Evolutionary conservation across 1,140 invertebrate species (phyloP), one percentile per base, ranked within the genome.

Genomic region (Trichonephila clavipes): DNA sequence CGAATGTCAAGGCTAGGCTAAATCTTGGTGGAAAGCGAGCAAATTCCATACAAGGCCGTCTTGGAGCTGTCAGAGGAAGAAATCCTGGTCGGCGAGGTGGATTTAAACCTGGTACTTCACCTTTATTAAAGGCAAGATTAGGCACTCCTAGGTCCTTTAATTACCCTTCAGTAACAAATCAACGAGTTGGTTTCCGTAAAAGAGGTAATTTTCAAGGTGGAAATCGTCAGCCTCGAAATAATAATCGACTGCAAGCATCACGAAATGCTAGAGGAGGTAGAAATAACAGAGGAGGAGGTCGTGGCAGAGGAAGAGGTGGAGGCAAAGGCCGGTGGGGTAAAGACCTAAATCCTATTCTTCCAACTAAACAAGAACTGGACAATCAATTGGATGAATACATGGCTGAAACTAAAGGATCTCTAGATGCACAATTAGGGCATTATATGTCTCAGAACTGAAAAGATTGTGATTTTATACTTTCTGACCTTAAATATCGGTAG

Each of bases 321-420:
- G 51, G 94, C 59, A 94, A 95, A 7, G 95, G 95, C 10, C 94
- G 95, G 10, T 89, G 95, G 28, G 72, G 28, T 58, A 34, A 18
- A 19, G 69, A 85, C 8, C 24, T 28, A 34, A 18, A 16, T 21
- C 28, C 34, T 6, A 34, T 16, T n/a, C 66, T 87, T 16, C 93
- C 95, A 12, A 96, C 96, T 0, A 96, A 96, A 94, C 96, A 97
- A 94, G 96, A 97, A 94, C 95, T 97, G 44, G 97, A 97, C 94
- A 96, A 96, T 34, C 96, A 97, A 90, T 95, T 97, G 24, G 97
- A 97, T 93, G 96, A 96, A 83, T 97, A 97, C 95, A 97, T 97
- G 97, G 96, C 97, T 0, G 96, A 96, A 93, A 96, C 96, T 1
- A 96, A 96, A 94, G 95, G 96, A 5, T 96, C 96, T 0, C 95